Conservation (phyloP, 2,888 invertebrate species). For the Drosophila niveifrons region DNA sequence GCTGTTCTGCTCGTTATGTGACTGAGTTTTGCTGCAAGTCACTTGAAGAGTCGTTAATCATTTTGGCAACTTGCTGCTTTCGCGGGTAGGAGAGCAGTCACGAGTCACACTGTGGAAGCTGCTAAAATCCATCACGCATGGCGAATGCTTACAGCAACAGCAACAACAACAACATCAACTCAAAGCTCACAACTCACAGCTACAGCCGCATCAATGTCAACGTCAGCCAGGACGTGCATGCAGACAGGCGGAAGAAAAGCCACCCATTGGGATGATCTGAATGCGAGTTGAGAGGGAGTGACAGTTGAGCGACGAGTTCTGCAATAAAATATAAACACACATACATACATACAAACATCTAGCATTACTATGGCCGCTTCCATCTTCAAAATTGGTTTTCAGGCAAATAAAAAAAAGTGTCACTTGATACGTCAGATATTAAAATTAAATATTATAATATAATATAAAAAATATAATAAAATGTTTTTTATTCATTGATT, state of each 20-base stretch:
- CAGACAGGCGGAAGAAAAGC: slow-evolving; percentile 60
- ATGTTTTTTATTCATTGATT: no score
- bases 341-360: slow-evolving; percentile 21
- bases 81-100: slow-evolving; percentile 35
- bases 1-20: slow-evolving; percentile 47
- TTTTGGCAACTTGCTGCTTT: slow-evolving; percentile 60
- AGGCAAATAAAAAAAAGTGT: no score
- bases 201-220: slow-evolving; percentile 74
- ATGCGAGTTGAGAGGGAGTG: slow-evolving; percentile 23
- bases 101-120: slow-evolving; percentile 39
- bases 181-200: slow-evolving; percentile 20
- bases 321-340: slow-evolving; percentile 6
- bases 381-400: no score
- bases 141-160: slow-evolving; percentile 33
- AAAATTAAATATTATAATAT: neutral
- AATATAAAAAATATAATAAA: no score
- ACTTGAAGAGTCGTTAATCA: slow-evolving; percentile 85
- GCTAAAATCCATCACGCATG: slow-evolving; percentile 72
- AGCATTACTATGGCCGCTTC: slow-evolving; percentile 28
- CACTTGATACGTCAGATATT: neutral
- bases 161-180: slow-evolving; percentile 9
- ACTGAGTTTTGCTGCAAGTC: slow-evolving; percentile 83
- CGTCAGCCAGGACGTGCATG: slow-evolving; percentile 55
- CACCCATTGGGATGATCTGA: slow-evolving; percentile 43
- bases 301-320: slow-evolving; percentile 14